phyloP scores from a whole-genome alignment of 2,888 invertebrate genomes.

The Eupithecia centaureata region DNA sequence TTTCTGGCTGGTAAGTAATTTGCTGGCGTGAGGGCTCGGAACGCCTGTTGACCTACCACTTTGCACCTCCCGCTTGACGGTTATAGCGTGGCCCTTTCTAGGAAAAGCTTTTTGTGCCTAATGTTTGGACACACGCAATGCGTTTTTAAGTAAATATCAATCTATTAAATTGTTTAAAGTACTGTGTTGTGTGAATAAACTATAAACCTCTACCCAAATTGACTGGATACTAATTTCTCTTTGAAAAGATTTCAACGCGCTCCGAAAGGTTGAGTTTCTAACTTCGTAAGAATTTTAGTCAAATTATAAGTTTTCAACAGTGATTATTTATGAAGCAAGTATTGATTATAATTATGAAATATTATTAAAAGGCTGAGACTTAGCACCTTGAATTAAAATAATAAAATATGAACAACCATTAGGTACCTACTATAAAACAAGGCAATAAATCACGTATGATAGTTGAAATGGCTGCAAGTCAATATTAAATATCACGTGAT shows the following conservation, averaged over 20 bases:
- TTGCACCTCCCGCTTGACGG: conserved; percentile 69
- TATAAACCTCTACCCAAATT: conserved; percentile 6
- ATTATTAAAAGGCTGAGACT: background rate
- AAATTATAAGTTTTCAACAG: background rate
- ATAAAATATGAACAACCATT: conserved; percentile 13
- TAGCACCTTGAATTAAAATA: conserved; percentile 2
- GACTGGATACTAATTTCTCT: background rate
- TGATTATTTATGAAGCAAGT: background rate
- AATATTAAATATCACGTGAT: conserved; percentile 15
- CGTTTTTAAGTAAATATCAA: conserved; percentile 46
- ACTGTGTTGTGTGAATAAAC: conserved; percentile 22
- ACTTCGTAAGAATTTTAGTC: background rate
- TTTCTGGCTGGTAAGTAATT: conserved; percentile 63
- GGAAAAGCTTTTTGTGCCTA: conserved; percentile 63
- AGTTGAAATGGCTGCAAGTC: conserved; percentile 5
- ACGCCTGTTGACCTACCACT: conserved; percentile 73
- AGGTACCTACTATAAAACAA: conserved; percentile 2
- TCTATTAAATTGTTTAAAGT: conserved; percentile 41
- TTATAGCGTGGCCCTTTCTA: conserved; percentile 70
- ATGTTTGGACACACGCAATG: conserved; percentile 56
- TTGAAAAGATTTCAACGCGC: conserved; percentile 35
- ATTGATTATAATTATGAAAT: background rate
- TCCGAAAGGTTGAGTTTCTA: background rate
- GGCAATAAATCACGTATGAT: background rate
- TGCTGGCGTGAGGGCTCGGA: conserved; percentile 61